These are phyloP conservation scores for Thymallus thymallus DNA, from an alignment of 2,113 vertebrate genomes.

Conservation along the genomic window DNA sequence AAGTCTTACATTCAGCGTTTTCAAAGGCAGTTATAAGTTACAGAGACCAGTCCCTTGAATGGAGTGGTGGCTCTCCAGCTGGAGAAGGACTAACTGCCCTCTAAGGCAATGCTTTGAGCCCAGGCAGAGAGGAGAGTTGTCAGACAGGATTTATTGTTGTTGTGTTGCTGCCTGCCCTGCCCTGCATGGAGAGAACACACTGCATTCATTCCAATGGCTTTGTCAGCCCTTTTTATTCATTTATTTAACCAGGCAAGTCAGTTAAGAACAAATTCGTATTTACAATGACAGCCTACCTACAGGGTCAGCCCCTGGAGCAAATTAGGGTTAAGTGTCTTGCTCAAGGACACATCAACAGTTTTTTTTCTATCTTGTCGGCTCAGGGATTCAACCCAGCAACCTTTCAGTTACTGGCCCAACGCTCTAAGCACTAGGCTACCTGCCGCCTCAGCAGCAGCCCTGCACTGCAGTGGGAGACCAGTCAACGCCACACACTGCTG, in stretches of 20 bases:
- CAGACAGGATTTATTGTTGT: constrained; percentile 39
- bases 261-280: no score
- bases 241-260: no score
- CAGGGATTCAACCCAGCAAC: no score
- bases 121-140: not conserved
- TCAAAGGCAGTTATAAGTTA: not conserved
- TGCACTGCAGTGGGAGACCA: not conserved
- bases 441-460: no score
- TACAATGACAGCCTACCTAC: no score
- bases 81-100: constrained; percentile 26
- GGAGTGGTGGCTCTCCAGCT: not conserved
- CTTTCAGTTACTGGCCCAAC: no score
- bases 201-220: constrained; percentile 18
- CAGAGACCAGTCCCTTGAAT: not conserved
- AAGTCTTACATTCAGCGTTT: not conserved
- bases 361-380: no score
- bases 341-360: no score
- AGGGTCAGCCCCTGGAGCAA: no score
- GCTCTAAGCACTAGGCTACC: no score
- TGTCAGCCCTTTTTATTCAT: no score
- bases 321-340: no score
- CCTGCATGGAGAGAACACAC: constrained; percentile 18
- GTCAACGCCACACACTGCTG: constrained; percentile 1
- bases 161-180: constrained; percentile 21
- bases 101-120: constrained; percentile 31